Base-by-base conservation (phyloP, 2,888 invertebrate species). In the Bellardia bayeri region DNA sequence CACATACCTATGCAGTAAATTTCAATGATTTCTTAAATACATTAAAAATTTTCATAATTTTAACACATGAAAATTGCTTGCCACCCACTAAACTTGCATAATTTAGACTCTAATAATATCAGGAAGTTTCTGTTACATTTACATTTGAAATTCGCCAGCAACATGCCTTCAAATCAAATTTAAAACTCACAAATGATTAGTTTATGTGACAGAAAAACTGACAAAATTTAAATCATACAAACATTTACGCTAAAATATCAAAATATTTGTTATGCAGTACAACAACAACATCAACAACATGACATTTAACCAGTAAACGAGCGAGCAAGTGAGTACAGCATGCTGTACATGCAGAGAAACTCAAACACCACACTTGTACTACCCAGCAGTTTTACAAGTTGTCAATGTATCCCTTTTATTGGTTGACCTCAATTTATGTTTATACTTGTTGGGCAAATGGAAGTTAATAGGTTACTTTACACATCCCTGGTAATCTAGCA, bases 181-280 rank as follows among this genome's bases (percentile, higher is more conserved):
- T 56, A 81, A 81, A 81, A 56, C 82, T 51, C 33, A 51, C 40
- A 75, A 58, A 75, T 75, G 82, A 82, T 82, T 75, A 75, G 68
- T 82, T 82, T 82, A 74, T 82, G 66, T 80, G 82, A 82, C 82
- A 82, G 63, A 37, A 61, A n/a, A 61, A 71, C 16, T 40, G 42
- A 72, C 56, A 66, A 66, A 74, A 66, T 66, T 74, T 74, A 66
- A 82, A 56, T 56, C 74, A 49, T 45, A 56, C 64, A 49, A 64
- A 58, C 33, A 33, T 33, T 33, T 33, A 33, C 33, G 6, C 37
- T 37, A 49, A 68, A n/a, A n/a, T n/a, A n/a, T n/a, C n/a, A n/a
- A 56, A 54, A 45, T 74, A 8, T 68, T 75, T 75, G 58, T 51
- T 75, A 75, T 75, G 49, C 58, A 68, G 37, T 51, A n/a, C 68